A percentile compares a stretch with the other conserved stretches of the same genome.
Conservation (phyloP, 1,140 invertebrate species). For the Lucilia cuprina region DNA sequence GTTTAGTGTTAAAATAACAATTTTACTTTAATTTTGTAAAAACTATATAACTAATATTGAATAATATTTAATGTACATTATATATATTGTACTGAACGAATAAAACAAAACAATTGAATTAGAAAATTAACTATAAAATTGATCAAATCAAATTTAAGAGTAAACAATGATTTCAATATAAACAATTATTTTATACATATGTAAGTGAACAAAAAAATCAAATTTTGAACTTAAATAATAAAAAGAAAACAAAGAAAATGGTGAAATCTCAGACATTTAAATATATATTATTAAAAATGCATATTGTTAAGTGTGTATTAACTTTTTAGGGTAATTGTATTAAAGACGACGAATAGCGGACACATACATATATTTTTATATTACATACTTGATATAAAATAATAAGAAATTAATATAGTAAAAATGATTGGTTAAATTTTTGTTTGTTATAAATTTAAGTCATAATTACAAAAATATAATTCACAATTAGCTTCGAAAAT, state of each 20-base stretch:
- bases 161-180: background rate
- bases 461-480: background rate
- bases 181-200: background rate
- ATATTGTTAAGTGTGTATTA: conserved; percentile 58
- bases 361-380: conserved; percentile 37
- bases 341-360: conserved; percentile 9
- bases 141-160: conserved; percentile 33
- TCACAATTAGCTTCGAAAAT: background rate
- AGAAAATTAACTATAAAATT: conserved; percentile 52
- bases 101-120: conserved; percentile 55
- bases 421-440: background rate
- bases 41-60: background rate
- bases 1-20: background rate
- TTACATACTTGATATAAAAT: conserved; percentile 23
- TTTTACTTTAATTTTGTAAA: background rate
- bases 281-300: conserved; percentile 36
- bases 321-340: conserved; percentile 20
- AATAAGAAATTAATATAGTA: background rate
- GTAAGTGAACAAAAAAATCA: background rate
- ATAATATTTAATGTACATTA: too few species aligned
- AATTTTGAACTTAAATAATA: conserved; percentile 7
- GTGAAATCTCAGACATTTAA: background rate
- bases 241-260: conserved; percentile 27
- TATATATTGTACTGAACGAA: background rate
- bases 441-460: background rate